These are phyloP conservation scores for Nycteola revayana DNA, from an alignment of 2,888 invertebrate species.

Conservation along the genomic window DNA sequence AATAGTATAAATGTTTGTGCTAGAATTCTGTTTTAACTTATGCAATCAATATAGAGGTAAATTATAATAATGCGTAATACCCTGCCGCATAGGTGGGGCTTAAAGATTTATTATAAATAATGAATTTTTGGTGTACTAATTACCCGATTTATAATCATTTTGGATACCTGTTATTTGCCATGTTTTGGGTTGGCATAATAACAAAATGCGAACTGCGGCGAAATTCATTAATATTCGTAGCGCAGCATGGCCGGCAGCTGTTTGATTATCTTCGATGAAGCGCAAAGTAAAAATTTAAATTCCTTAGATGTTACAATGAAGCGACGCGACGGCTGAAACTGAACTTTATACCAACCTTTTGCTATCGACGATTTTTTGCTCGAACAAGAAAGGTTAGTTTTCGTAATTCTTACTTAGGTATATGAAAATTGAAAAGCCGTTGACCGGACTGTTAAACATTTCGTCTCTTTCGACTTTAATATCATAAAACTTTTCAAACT, in stretches of 20 bases:
- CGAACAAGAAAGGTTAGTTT: not conserved
- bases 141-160: no score
- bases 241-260: constrained; percentile 53
- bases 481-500: no score
- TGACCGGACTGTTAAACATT: not conserved
- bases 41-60: no score
- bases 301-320: constrained; percentile 45
- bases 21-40: no score
- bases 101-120: no score
- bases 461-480: no score
- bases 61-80: no score
- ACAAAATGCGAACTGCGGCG: constrained; percentile 46
- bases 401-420: no score
- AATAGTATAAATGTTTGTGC: no score
- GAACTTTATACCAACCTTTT: constrained; percentile 48
- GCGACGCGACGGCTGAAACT: constrained; percentile 33
- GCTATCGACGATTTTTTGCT: constrained; percentile 33
- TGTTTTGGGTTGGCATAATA: constrained; percentile 18
- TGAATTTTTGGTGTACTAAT: no score
- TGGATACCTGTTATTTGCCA: no score
- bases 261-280: constrained; percentile 62
- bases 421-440: not conserved
- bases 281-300: constrained; percentile 55
- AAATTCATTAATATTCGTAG: constrained; percentile 61
- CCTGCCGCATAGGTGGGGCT: no score